Conservation (phyloP, 2,888 invertebrate genomes). For the Leucophenga maculata region DNA sequence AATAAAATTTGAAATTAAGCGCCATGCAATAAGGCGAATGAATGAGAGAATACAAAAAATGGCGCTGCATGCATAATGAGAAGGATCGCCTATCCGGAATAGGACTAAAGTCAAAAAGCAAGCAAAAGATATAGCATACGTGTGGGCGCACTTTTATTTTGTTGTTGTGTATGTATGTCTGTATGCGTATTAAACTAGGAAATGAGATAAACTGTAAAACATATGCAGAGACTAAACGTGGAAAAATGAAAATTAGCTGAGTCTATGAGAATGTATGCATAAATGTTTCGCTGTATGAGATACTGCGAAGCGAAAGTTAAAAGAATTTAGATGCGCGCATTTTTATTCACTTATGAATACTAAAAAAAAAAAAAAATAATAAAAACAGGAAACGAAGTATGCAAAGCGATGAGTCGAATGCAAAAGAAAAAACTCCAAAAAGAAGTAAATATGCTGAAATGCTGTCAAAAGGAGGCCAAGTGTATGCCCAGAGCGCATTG, state of each 20-base stretch:
- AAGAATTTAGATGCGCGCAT: conserved; percentile 61
- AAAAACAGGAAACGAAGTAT: conserved; percentile 23
- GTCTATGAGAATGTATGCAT: conserved; percentile 49
- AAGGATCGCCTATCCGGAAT: neutral
- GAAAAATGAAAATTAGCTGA: conserved; percentile 30
- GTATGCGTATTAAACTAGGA: neutral
- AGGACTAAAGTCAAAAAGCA: conserved; percentile 27
- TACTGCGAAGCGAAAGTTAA: conserved; percentile 36
- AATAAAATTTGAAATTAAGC: conserved; percentile 61
- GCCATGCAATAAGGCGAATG: neutral
- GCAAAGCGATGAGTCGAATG: too few relatives aligned
- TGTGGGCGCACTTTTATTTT: too few relatives aligned
- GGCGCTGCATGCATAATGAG: conserved; percentile 63
- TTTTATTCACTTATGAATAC: conserved; percentile 64
- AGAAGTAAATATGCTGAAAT: conserved; percentile 56
- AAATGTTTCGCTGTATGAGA: neutral
- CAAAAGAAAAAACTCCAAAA: conserved; percentile 59
- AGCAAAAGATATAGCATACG: neutral
- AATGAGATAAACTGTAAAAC: neutral
- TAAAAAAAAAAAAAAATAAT: conserved; percentile 61
- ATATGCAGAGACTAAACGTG: too few relatives aligned
- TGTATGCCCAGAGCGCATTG: conserved; percentile 49
- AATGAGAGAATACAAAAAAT: conserved; percentile 44
- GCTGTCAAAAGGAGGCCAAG: conserved; percentile 54
- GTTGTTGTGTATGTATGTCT: neutral